Percentiles rank a stretch among this genome's conserved stretches.
Evolutionary conservation across 2,888 invertebrate genomes (phyloP).

Genomic region (Drosophila prolongata): DNA sequence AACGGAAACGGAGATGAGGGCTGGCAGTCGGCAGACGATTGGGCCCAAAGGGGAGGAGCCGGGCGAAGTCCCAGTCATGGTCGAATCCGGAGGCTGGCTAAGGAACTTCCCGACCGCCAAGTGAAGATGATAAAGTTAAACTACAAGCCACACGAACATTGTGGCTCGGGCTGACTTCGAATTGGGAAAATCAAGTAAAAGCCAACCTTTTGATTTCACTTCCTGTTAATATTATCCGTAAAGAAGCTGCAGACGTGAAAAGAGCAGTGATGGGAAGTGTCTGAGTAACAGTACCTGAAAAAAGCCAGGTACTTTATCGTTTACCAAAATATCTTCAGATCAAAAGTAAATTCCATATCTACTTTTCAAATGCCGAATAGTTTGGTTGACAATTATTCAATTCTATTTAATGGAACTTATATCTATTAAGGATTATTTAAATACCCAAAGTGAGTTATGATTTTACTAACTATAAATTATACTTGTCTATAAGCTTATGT

Average conservation of each 20-base stretch:
- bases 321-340: no score
- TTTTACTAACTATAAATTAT: no score
- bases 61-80: constrained; percentile 37
- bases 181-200: constrained; percentile 77
- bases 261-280: not conserved
- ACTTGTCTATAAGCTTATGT: no score
- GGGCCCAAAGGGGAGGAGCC: constrained; percentile 17
- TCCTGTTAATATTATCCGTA: constrained; percentile 75
- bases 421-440: no score
- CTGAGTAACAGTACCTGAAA: not conserved
- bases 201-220: constrained; percentile 79
- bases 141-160: constrained; percentile 68
- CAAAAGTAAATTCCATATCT: no score
- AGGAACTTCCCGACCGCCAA: constrained; percentile 65
- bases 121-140: constrained; percentile 75
- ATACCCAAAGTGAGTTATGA: no score
- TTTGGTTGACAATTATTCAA: not conserved
- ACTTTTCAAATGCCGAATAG: no score
- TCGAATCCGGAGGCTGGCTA: constrained; percentile 26
- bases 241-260: constrained; percentile 10
- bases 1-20: constrained; percentile 60
- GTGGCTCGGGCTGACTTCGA: constrained; percentile 45
- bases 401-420: no score
- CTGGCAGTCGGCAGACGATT: constrained; percentile 6
- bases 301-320: not conserved